phyloP scores from a whole-genome alignment of 2,797 vertebrate species.

The Onychomys torridus region DNA sequence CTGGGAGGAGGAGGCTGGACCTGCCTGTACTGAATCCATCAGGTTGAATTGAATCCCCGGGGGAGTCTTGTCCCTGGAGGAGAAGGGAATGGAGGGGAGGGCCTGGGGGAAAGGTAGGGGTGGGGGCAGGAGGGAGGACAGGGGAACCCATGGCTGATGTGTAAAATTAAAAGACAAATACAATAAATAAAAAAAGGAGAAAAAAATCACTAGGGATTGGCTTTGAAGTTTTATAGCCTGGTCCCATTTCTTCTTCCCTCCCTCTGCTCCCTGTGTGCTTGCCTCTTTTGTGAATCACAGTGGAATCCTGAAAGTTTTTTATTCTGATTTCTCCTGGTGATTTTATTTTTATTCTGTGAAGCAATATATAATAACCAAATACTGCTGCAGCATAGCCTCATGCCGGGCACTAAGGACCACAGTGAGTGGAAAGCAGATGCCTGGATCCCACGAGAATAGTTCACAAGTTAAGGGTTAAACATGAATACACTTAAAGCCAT shows the following conservation, averaged over 20 bases:
- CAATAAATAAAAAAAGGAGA: no score
- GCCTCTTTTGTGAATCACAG: constrained; percentile 16
- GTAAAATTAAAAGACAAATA: no score
- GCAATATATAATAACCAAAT: neutral
- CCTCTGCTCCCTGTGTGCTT: neutral
- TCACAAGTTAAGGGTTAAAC: neutral
- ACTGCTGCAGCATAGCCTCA: no score
- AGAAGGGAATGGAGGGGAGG: no score
- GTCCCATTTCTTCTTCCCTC: neutral
- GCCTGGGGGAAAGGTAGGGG: no score
- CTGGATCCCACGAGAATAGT: neutral
- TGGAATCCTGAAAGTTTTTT: constrained; percentile 29
- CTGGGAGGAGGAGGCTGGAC: no score
- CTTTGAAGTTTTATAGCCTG: neutral
- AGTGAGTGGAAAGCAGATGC: neutral
- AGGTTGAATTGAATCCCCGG: no score
- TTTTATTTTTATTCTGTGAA: neutral
- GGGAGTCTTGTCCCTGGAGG: no score
- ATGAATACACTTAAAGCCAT: neutral
- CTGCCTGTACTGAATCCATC: no score
- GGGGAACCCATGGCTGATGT: no score
- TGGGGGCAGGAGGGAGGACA: no score
- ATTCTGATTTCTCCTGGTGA: neutral
- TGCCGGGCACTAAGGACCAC: neutral
- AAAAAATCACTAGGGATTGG: neutral